Evolutionary conservation across 2,113 vertebrate genomes (phyloP).

Genomic region (Epinephelus moara): DNA sequence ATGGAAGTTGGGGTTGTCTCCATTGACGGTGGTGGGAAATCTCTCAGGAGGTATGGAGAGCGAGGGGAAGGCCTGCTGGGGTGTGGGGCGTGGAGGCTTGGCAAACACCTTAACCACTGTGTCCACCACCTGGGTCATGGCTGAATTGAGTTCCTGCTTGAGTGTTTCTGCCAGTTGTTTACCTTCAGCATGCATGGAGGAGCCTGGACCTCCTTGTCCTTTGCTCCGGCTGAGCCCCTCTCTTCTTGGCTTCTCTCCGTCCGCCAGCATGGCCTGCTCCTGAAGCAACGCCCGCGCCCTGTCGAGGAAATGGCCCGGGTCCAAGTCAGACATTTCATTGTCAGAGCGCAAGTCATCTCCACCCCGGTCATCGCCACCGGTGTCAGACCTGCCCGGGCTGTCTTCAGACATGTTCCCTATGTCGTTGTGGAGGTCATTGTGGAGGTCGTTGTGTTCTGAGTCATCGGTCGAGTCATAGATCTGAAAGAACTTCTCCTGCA

Average conservation of each 20-base stretch:
- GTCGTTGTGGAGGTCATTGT: constrained; percentile 87
- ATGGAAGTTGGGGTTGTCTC: constrained; percentile 97
- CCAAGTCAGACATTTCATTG: constrained; percentile 93
- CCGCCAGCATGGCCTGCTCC: constrained; percentile 89
- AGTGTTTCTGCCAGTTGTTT: constrained; percentile 97
- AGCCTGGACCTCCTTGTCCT: constrained; percentile 87
- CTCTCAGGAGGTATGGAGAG: constrained; percentile 93
- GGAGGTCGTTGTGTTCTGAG: constrained; percentile 91
- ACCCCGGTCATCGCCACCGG: constrained; percentile 78
- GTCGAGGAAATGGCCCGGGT: constrained; percentile 94
- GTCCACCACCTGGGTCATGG: constrained; percentile 99
- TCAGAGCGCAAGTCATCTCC: constrained; percentile 89
- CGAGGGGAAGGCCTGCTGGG: constrained; percentile 97
- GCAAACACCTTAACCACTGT: constrained; percentile 98
- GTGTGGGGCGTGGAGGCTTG: constrained; percentile 92
- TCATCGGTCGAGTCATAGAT: constrained; percentile 99
- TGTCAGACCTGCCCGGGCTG: constrained; percentile 91
- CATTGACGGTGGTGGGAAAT: constrained; percentile 91
- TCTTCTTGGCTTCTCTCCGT: constrained; percentile 89
- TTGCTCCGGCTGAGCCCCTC: constrained; percentile 89
- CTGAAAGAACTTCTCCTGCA: constrained; percentile 99
- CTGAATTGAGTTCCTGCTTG: constrained; percentile 98
- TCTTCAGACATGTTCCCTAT: constrained; percentile 97
- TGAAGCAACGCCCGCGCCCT: constrained; percentile 92
- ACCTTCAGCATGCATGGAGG: constrained; percentile 91